phyloP scores from a whole-genome alignment of 1,140 invertebrate species.

The Drosophila saltans region DNA sequence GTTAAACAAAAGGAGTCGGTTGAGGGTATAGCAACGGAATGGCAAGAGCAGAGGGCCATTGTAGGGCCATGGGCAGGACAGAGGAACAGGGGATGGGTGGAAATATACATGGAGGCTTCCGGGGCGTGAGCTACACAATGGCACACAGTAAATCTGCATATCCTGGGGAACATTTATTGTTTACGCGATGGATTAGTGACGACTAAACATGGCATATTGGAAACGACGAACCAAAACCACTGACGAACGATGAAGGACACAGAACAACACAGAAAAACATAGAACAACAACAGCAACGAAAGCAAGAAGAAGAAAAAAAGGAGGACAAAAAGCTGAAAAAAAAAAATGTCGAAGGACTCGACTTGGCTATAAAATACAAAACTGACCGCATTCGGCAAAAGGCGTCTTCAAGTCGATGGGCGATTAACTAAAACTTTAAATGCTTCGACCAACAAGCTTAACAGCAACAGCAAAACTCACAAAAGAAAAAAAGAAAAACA shows the following conservation, averaged over 20 bases:
- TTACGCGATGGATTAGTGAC: conserved; percentile 70
- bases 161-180: conserved; percentile 64
- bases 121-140: conserved; percentile 47
- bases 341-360: conserved; percentile 33
- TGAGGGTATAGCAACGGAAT: conserved; percentile 14
- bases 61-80: not conserved
- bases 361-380: conserved; percentile 37
- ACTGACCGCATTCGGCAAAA: conserved; percentile 45
- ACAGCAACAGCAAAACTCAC: not conserved
- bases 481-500: not conserved
- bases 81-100: too few species aligned
- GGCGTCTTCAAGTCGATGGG: conserved; percentile 44
- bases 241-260: conserved; percentile 43
- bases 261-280: conserved; percentile 7
- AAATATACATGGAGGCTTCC: not conserved
- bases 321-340: not conserved
- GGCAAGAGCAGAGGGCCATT: conserved; percentile 1
- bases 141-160: conserved; percentile 48
- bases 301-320: conserved; percentile 30
- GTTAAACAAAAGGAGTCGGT: conserved; percentile 66
- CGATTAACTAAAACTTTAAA: conserved; percentile 64
- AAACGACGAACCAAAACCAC: conserved; percentile 32
- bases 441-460: conserved; percentile 23
- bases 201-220: conserved; percentile 71
- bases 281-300: conserved; percentile 5